Base-by-base conservation (phyloP, 2,888 invertebrate genomes). In the Stenodema calcarata region DNA sequence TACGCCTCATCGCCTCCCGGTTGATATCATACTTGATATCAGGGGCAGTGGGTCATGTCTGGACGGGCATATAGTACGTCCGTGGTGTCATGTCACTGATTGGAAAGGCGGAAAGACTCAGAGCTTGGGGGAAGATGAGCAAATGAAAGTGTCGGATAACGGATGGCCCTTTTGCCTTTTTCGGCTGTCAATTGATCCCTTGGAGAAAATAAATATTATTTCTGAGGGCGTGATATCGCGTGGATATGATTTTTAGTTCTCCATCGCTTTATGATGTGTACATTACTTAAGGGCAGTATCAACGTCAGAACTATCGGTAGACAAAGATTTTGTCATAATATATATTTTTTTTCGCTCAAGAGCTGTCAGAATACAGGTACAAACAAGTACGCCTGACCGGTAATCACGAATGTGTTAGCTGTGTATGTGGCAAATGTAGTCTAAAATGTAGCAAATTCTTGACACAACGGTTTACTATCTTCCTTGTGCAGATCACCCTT, bases 41-140 rank as follows among this genome's bases (percentile, higher is more conserved):
- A 73, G 73, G 73, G 73, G 35, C 73, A 73, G 73, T 73, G 73
- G 73, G 73, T 73, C 73, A 73, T 73, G 41, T 73, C 73, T 35
- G 73, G 7, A 35, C 30, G 41, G 35, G 73, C 73, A 73, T 73
- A 73, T 73, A 73, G 28, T 73, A 73, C 73, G 30, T 7, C 70
- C 14, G n/a, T 35, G 73, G 73, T 73, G 73, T 73, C 73, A 73
- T 41, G 73, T 73, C 73, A 73, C 73, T 73, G 73, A 73, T 73
- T 73, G 73, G 73, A 73, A 73, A 73, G 73, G 73, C 73, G 73
- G 73, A 73, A 73, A 73, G 73, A 27, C 23, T 62, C 11, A 3
- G 27, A 62, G 62, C 11, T 23, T 23, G 23, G 62, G 62, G 62
- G 23, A 62, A 62, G 62, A 62, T 62, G 62, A 23, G 23, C 62